A percentile compares a stretch with the other conserved stretches of the same genome.
Evolutionary conservation across 1,140 invertebrate species (phyloP).

Genomic region (Epicauta chinensis): DNA sequence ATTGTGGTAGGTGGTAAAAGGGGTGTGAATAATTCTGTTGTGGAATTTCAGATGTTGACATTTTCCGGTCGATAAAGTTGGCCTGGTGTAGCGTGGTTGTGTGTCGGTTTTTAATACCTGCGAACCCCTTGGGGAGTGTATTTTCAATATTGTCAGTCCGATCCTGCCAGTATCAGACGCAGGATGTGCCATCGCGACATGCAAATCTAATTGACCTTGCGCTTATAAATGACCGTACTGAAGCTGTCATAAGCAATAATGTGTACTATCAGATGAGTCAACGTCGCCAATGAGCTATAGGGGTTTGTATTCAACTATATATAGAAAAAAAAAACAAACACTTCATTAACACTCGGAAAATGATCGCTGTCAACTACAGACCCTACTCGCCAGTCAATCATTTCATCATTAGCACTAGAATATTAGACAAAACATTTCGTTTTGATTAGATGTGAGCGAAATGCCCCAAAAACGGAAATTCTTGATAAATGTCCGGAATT

Average conservation of each 20-base stretch:
- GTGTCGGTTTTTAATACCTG: too few relatives aligned
- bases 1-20: too few relatives aligned
- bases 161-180: too few relatives aligned
- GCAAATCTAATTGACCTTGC: conserved; percentile 37
- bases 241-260: conserved; percentile 38
- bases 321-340: conserved; percentile 31
- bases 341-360: conserved; percentile 40
- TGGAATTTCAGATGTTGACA: too few relatives aligned
- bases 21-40: too few relatives aligned
- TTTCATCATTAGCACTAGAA: conserved; percentile 28
- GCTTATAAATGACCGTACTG: conserved; percentile 37
- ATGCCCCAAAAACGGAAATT: conserved; percentile 28
- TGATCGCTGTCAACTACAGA: conserved; percentile 37
- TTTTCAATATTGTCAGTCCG: too few relatives aligned
- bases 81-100: too few relatives aligned
- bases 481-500: conserved; percentile 37
- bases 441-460: conserved; percentile 11
- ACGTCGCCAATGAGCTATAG: conserved; percentile 32
- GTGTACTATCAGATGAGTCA: conserved; percentile 35
- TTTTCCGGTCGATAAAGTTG: too few relatives aligned
- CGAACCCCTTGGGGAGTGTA: too few relatives aligned
- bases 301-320: conserved; percentile 31
- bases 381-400: conserved; percentile 30
- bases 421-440: conserved; percentile 23
- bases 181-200: conserved; percentile 7